phyloP scores from a whole-genome alignment of 1,140 invertebrate species.

The Rhyacophila brunnea region DNA sequence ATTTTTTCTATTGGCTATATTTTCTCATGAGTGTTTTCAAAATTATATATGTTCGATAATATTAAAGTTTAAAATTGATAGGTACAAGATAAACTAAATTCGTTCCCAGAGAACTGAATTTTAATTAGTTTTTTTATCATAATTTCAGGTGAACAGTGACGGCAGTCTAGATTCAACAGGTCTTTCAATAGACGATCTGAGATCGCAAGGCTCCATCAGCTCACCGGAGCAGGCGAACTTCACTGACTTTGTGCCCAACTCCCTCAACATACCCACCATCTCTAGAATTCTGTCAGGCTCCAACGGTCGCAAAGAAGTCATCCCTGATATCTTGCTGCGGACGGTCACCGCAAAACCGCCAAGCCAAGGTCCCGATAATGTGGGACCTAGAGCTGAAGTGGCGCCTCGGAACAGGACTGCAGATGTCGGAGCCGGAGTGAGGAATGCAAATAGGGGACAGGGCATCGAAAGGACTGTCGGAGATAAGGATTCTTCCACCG shows the following conservation, averaged over 20 bases:
- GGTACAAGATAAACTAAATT: too few species aligned
- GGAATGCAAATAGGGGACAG: conserved; percentile 32
- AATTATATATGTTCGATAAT: too few species aligned
- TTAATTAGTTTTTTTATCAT: conserved; percentile 28
- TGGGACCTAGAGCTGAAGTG: conserved; percentile 9
- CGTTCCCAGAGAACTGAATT: too few species aligned
- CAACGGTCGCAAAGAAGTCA: conserved; percentile 75
- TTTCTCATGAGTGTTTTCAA: too few species aligned
- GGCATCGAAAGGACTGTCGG: conserved; percentile 46
- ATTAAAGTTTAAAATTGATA: too few species aligned
- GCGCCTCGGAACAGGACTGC: conserved; percentile 47
- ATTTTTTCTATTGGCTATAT: too few species aligned
- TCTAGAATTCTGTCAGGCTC: conserved; percentile 77
- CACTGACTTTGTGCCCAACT: conserved; percentile 63
- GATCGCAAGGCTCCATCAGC: conserved; percentile 30
- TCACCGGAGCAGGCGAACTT: conserved; percentile 52
- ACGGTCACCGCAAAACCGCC: conserved; percentile 65
- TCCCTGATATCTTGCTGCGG: conserved; percentile 69
- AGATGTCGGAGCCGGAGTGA: conserved; percentile 44
- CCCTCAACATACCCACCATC: conserved; percentile 67
- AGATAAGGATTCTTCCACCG: conserved; percentile 47
- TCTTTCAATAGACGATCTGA: conserved; percentile 41
- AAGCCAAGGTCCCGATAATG: conserved; percentile 12
- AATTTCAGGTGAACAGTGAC: conserved; percentile 42
- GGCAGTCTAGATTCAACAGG: conserved; percentile 49